phyloP scores from a whole-genome alignment of 2,113 vertebrate species.

The Megaceryle torquata region DNA sequence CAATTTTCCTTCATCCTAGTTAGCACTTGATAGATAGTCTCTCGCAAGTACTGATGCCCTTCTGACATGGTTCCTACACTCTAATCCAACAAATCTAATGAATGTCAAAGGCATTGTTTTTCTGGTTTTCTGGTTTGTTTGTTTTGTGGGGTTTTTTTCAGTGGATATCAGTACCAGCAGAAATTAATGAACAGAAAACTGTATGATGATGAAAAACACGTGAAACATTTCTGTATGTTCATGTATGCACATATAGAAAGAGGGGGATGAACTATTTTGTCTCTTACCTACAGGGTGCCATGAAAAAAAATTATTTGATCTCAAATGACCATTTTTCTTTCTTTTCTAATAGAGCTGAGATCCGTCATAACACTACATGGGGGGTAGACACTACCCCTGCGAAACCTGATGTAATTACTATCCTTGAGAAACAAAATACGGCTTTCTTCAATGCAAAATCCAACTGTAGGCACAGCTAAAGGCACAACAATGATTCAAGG shows the following conservation, averaged over 20 bases:
- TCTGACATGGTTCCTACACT: background rate
- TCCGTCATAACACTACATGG: background rate
- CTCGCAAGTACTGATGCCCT: background rate
- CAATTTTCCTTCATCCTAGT: constrained; percentile 10
- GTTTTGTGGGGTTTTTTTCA: background rate
- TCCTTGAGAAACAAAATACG: background rate
- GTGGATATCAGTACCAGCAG: background rate
- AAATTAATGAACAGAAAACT: background rate
- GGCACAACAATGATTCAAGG: background rate
- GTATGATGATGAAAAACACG: background rate
- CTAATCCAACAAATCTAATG: background rate
- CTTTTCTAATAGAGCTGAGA: background rate
- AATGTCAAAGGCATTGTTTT: background rate
- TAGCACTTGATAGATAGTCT: constrained; percentile 42
- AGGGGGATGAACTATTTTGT: background rate
- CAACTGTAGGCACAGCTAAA: background rate
- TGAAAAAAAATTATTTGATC: background rate
- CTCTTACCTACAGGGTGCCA: background rate
- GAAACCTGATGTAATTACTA: background rate
- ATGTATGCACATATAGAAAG: background rate
- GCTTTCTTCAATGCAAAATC: background rate
- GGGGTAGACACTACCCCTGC: background rate
- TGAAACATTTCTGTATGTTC: background rate
- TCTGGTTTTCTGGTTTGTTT: background rate
- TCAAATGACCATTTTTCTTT: background rate